Percentiles rank a stretch among this genome's conserved stretches.
Conservation (phyloP, 2,113 vertebrate species). For the Oreochromis tanganicae region DNA sequence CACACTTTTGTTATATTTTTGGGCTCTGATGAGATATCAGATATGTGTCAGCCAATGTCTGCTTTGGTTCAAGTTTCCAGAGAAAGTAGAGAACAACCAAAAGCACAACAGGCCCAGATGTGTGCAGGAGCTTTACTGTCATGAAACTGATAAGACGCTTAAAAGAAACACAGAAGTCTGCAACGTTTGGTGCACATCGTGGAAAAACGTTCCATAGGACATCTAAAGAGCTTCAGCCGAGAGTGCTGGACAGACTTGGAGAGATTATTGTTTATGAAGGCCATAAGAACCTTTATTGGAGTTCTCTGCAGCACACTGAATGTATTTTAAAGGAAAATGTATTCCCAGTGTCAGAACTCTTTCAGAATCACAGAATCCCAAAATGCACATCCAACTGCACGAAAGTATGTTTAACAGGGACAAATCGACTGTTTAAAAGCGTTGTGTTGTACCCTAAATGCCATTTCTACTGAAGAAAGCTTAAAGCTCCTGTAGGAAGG, state of each 20-base stretch:
- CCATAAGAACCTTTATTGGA: background rate
- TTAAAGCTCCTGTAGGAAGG: background rate
- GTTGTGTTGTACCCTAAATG: no score
- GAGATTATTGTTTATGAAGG: background rate
- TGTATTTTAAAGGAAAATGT: background rate
- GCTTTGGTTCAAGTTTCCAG: background rate
- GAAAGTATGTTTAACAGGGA: background rate
- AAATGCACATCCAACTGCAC: background rate
- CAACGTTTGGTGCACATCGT: background rate
- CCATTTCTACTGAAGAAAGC: background rate
- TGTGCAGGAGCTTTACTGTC: background rate
- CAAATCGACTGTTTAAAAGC: background rate
- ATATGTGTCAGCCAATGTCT: background rate
- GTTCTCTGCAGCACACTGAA: background rate
- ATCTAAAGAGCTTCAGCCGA: background rate
- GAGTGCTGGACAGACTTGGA: background rate
- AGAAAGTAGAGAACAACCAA: background rate
- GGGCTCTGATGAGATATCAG: background rate
- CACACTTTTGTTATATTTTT: background rate
- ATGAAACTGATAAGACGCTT: background rate
- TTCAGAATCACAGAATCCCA: background rate
- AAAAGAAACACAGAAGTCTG: background rate
- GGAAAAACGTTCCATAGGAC: fast-evolving
- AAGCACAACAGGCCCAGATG: background rate
- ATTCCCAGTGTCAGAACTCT: background rate